Evolutionary conservation across 2,797 vertebrate genomes (phyloP), one percentile per base, ranked within the genome.

Genomic region (Microchirus variegatus): DNA sequence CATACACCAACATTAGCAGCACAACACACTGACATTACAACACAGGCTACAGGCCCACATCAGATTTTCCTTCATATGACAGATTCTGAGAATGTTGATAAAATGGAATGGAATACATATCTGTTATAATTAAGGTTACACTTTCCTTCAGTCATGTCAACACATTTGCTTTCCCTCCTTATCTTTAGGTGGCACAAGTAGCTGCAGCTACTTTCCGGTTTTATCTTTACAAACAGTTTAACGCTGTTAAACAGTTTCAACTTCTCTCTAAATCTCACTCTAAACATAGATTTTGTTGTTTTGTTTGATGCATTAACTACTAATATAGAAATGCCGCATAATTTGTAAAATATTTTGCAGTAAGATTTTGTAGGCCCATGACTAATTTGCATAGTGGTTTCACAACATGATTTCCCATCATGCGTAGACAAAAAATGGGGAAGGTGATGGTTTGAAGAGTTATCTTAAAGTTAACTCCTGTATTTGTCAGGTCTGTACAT

Each of bases 361-460:
- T 41, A 16, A 1, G 44, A 50, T 48, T 65, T 58, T 57, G 31
- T 70, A 35, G 62, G 38, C 19, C 6, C 10, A 1, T 48, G n/a
- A 59, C 22, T 5, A 0, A 81, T 88, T 87, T 85, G 61, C 70
- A 78, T 81, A 65, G 50, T 9, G 5, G 75, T 83, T 88, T 83
- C 81, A 69, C 71, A 56, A n/a, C 17, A 26, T 60, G 36, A 60
- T 63, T 68, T 86, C 59, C 67, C 50, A 52, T 80, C 70, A 81
- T 70, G 70, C 59, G 41, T 53, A 15, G 26, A 64, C 5, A 65
- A 72, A 83, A 73, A 79, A 73, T n/a, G 64, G 67, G 75, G 78
- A 84, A 87, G 50, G 17, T 53, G 9, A n/a, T 62, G 14, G 41
- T 46, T 14, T 1, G 47, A 41, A 37, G 22, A 15, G n/a, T 15